phyloP scores from a whole-genome alignment of 2,888 invertebrate genomes.

The Minunthozetes semirufus region DNA sequence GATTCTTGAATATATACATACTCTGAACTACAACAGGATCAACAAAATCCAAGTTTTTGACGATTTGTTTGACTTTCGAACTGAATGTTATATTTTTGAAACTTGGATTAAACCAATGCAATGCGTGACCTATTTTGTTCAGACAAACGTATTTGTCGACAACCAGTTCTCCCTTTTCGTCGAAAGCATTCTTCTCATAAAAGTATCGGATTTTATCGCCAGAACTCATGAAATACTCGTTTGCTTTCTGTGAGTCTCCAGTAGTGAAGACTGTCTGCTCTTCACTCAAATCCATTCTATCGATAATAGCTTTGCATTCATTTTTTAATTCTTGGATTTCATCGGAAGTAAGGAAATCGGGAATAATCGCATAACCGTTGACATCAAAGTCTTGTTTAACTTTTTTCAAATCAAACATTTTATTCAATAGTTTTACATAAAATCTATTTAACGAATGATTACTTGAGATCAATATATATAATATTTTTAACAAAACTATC shows the following conservation, averaged over 20 bases:
- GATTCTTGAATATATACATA: constrained; percentile 98
- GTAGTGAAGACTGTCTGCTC: constrained; percentile 24
- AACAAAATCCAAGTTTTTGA: constrained; percentile 62
- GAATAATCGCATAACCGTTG: constrained; percentile 40
- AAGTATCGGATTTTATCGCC: constrained; percentile 86
- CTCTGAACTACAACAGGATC: constrained; percentile 85
- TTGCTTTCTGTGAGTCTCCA: constrained; percentile 49
- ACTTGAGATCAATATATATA: too few species aligned
- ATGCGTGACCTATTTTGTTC: constrained; percentile 73
- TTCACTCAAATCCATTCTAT: constrained; percentile 1
- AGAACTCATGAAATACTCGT: constrained; percentile 74
- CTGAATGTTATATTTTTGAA: constrained; percentile 78
- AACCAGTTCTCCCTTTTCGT: constrained; percentile 34
- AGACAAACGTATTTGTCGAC: constrained; percentile 59
- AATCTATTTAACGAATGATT: too few species aligned
- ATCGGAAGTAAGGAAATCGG: constrained; percentile 35
- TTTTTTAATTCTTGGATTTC: constrained; percentile 36
- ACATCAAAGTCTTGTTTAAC: constrained; percentile 26
- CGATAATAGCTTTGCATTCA: constrained; percentile 34
- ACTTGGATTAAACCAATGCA: constrained; percentile 70
- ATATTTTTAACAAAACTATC: too few species aligned
- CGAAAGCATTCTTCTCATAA: constrained; percentile 73
- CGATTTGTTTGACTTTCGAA: constrained; percentile 69
- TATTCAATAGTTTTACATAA: too few species aligned
- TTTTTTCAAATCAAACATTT: too few species aligned